These are phyloP conservation scores for Acronicta alni DNA, from an alignment of 2,888 invertebrate species.

Conservation along the genomic window DNA sequence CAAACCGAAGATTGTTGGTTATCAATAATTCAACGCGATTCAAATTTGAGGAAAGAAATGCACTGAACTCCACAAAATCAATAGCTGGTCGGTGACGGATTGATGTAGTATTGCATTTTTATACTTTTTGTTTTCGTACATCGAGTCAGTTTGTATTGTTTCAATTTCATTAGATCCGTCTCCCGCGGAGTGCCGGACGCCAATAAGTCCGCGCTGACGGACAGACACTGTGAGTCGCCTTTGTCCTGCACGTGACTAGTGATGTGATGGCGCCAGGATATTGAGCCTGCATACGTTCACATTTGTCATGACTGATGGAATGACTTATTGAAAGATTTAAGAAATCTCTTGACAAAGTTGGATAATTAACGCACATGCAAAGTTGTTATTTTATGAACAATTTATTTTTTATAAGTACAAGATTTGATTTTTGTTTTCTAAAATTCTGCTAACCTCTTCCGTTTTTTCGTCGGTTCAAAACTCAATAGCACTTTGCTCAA, in stretches of 20 bases:
- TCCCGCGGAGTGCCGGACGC: not conserved
- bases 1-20: not conserved
- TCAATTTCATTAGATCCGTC: constrained; percentile 9
- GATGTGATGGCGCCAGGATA: not conserved
- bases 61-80: too few relatives aligned
- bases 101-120: not conserved
- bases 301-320: too few relatives aligned
- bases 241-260: constrained; percentile 4
- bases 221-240: constrained; percentile 5
- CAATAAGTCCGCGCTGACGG: constrained; percentile 11
- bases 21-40: not conserved
- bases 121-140: not conserved
- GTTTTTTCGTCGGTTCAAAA: too few relatives aligned
- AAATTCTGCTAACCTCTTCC: too few relatives aligned
- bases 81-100: too few relatives aligned
- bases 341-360: too few relatives aligned
- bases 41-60: not conserved
- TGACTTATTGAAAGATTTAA: too few relatives aligned
- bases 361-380: too few relatives aligned
- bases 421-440: too few relatives aligned
- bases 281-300: not conserved
- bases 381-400: too few relatives aligned
- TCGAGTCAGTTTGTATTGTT: constrained; percentile 5
- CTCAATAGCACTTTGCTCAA: too few relatives aligned
- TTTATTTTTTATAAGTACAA: too few relatives aligned